These are phyloP conservation scores for Sebastes schlegelii DNA, from an alignment of 2,113 vertebrate species.

Conservation along the genomic window DNA sequence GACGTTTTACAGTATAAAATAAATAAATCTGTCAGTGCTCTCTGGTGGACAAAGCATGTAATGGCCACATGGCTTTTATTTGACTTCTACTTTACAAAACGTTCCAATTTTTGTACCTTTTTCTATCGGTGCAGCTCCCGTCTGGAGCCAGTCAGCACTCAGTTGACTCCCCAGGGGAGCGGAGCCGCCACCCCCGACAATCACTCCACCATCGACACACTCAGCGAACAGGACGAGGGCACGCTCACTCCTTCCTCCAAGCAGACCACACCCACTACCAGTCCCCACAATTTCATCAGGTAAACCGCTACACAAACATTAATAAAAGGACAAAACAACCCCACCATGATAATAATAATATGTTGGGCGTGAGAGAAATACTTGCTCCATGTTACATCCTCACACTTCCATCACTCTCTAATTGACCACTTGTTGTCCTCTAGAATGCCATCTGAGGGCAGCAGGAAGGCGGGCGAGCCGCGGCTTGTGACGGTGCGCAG, in stretches of 20 bases:
- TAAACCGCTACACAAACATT: slow-evolving; percentile 52
- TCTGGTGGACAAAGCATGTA: not conserved
- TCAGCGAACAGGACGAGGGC: slow-evolving; percentile 97
- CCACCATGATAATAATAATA: not conserved
- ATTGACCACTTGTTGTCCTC: not conserved
- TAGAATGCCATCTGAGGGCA: slow-evolving; percentile 85
- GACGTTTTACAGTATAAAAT: not conserved
- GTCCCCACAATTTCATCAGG: slow-evolving; percentile 90
- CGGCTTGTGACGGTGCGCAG: slow-evolving; percentile 89
- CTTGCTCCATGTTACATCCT: not conserved
- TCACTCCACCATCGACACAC: slow-evolving; percentile 92
- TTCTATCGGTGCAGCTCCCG: slow-evolving; percentile 85
- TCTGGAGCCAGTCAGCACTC: slow-evolving; percentile 89
- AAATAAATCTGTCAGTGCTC: not conserved
- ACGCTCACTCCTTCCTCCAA: slow-evolving; percentile 94
- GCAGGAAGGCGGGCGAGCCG: slow-evolving; percentile 86
- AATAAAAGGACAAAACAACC: not conserved
- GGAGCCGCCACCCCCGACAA: slow-evolving; percentile 91
- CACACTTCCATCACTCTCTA: not conserved
- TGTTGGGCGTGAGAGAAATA: not conserved
- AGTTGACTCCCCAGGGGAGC: slow-evolving; percentile 89
- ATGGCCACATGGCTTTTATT: not conserved
- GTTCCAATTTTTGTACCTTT: not conserved
- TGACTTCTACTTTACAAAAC: not conserved
- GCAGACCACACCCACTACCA: slow-evolving; percentile 92